Percentiles rank a stretch among this genome's conserved stretches.
Conservation (phyloP, 2,113 vertebrate genomes). For the Ellobius talpinus region DNA sequence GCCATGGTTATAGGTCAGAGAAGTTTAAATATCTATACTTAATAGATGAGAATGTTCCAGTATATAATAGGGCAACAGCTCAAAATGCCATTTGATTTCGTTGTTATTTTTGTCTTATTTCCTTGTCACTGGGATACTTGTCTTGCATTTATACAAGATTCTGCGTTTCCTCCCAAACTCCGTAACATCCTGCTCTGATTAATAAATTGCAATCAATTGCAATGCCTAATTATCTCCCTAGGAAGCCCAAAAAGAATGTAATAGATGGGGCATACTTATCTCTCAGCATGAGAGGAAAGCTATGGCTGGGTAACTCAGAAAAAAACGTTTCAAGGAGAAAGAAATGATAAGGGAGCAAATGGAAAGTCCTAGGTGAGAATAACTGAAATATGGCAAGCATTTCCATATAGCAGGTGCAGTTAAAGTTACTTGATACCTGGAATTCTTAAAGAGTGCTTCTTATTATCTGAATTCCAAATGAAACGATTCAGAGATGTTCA, state of each 20-base stretch:
- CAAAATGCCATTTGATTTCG: not conserved
- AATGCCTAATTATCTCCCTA: slow-evolving; percentile 85
- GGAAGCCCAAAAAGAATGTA: slow-evolving; percentile 80
- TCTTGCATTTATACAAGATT: slow-evolving; percentile 50
- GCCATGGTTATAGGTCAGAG: not conserved
- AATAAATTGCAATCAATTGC: slow-evolving; percentile 89
- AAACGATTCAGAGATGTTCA: not conserved
- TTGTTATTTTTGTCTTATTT: slow-evolving; percentile 64
- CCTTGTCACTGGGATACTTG: not conserved
- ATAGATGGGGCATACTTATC: slow-evolving; percentile 80
- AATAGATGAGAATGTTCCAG: not conserved
- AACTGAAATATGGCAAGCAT: not conserved
- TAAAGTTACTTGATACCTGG: not conserved
- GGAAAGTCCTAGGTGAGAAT: slow-evolving; percentile 57
- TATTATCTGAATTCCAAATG: not conserved
- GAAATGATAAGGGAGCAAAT: slow-evolving; percentile 42
- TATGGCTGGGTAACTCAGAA: slow-evolving; percentile 65
- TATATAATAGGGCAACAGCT: not conserved
- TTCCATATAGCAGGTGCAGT: slow-evolving; percentile 1
- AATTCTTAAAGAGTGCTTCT: slow-evolving; percentile 29
- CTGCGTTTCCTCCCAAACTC: slow-evolving; percentile 14
- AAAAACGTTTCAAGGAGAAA: slow-evolving; percentile 75
- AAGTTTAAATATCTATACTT: not conserved
- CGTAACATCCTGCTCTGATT: slow-evolving; percentile 83
- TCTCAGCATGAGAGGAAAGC: slow-evolving; percentile 75